Base-by-base conservation (phyloP, 2,113 vertebrate species). In the Monopterus albus region DNA sequence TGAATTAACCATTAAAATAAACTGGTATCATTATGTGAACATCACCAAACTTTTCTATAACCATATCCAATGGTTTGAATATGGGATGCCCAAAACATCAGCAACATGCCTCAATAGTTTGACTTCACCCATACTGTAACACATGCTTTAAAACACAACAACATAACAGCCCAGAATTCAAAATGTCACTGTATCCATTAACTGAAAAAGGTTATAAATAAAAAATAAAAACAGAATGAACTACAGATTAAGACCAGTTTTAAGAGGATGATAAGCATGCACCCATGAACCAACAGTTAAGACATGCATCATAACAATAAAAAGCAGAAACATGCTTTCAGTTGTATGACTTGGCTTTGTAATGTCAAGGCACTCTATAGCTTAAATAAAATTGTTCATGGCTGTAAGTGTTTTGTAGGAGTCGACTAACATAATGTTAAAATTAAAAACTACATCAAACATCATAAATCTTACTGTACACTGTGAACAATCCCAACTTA, bases 321-420 rank as follows among this genome's bases (percentile, higher is more conserved):
- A 66, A 68, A 36, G 18, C 36, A 72, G 43, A 43, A 67, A 75
- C 15, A 38, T 45, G 5, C 75, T 75, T 83, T 86, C 65, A 68
- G 75, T 70, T 78, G 49, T 86, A 72, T 81, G 78, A 89, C 81
- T 89, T 89, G 87, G 86, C 78, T 84, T 76, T 73, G 78, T 81
- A 64, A 83, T 36, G 71, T 83, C 62, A 91, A 89, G 88, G 88
- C 90, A 88, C 87, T 62, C 67, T 81, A 31, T 79, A 89, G 84
- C 84, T 90, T 86, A 88, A 89, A 84, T 86, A 79, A 49, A 53
- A 79, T 87, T 86, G 82, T 87, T 88, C 86, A 87, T 81, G 78
- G 87, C 79, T 88, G 81, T 79, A 82, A 88, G 86, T 86, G 87
- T 82, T 89, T 82, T 79, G 88, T 56, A 66, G 56, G 73, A 40